phyloP scores from a whole-genome alignment of 2,797 vertebrate genomes.

The Neosilurus mollespiculum region DNA sequence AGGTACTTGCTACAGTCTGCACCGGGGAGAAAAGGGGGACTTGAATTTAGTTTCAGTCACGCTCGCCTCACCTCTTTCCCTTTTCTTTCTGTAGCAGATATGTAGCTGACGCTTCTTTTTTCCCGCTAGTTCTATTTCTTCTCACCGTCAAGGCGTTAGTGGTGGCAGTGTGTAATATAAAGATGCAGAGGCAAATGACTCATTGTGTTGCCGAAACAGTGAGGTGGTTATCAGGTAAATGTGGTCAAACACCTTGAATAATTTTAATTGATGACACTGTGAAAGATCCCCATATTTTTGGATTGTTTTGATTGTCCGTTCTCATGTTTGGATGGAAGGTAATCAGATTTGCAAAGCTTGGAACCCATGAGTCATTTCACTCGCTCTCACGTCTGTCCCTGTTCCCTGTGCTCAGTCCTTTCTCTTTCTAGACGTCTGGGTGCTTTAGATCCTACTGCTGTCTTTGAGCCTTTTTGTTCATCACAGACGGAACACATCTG shows the following conservation, averaged over 20 bases:
- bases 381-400: slow-evolving; percentile 2
- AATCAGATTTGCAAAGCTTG: background rate
- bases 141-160: slow-evolving; percentile 43
- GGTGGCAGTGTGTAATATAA: slow-evolving; percentile 1
- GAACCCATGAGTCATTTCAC: slow-evolving; percentile 51
- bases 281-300: background rate
- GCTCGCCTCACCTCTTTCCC: slow-evolving; percentile 18
- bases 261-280: background rate
- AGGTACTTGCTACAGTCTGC: slow-evolving; percentile 75
- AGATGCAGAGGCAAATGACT: slow-evolving; percentile 48
- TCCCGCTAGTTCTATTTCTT: slow-evolving; percentile 23
- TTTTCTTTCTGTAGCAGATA: slow-evolving; percentile 36
- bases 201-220: slow-evolving; percentile 26
- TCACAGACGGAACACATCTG: slow-evolving; percentile 32
- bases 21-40: slow-evolving; percentile 32
- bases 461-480: background rate
- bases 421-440: slow-evolving; percentile 31
- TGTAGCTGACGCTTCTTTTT: slow-evolving; percentile 30
- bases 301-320: background rate
- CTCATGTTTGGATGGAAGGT: no score
- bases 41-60: slow-evolving; percentile 2
- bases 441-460: slow-evolving; percentile 25
- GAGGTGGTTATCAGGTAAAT: background rate
- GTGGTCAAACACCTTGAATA: background rate
- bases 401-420: background rate